These are phyloP conservation scores for Bedellia somnulentella DNA, from an alignment of 2,888 invertebrate genomes.

Conservation along the genomic window DNA sequence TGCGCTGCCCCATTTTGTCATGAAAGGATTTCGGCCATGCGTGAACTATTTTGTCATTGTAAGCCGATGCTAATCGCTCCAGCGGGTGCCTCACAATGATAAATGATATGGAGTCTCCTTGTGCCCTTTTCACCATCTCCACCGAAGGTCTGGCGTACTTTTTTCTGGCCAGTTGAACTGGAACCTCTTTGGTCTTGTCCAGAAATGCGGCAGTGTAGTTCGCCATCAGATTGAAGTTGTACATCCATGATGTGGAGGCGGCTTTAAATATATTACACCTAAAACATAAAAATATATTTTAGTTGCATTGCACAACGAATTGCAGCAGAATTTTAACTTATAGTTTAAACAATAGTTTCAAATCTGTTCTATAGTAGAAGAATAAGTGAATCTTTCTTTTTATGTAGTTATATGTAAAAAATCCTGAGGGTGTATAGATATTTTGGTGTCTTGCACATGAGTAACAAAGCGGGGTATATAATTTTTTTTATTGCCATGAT, in stretches of 20 bases:
- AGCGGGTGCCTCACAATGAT: constrained; percentile 82
- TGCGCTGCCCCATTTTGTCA: constrained; percentile 76
- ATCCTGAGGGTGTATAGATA: background rate
- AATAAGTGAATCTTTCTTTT: no score
- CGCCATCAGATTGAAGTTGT: constrained; percentile 84
- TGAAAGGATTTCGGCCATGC: constrained; percentile 82
- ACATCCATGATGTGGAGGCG: constrained; percentile 91
- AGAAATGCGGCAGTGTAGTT: constrained; percentile 79
- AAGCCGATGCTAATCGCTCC: constrained; percentile 76
- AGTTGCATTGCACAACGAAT: background rate
- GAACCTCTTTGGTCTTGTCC: constrained; percentile 76
- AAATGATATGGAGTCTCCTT: constrained; percentile 77
- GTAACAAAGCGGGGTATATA: no score
- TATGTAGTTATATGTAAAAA: background rate
- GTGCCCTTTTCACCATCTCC: constrained; percentile 71
- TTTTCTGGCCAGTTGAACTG: constrained; percentile 75
- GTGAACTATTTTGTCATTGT: constrained; percentile 82
- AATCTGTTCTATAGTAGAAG: background rate
- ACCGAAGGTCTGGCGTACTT: constrained; percentile 77
- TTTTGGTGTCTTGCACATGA: background rate
- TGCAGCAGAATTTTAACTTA: background rate
- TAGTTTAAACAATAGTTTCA: background rate
- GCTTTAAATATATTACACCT: constrained; percentile 83
- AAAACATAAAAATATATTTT: constrained; percentile 11
- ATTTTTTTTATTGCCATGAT: no score